Evolutionary conservation across 2,797 vertebrate genomes (phyloP).

Genomic region (Falco cherrug): DNA sequence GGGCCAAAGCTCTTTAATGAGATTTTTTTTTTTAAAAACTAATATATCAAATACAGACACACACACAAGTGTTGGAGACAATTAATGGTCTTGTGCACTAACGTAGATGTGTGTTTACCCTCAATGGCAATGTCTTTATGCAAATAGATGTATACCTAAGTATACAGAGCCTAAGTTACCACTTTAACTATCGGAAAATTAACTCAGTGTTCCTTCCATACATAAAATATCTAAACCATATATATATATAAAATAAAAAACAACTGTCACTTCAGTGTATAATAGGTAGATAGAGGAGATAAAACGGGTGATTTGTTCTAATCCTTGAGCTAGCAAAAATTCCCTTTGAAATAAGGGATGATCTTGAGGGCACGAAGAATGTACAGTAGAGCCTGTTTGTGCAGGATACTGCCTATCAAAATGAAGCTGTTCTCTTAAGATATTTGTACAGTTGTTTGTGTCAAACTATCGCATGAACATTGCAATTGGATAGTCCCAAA

Average conservation of each 20-base stretch:
- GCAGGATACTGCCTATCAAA: not conserved
- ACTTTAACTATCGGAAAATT: not conserved
- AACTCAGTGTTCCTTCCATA: not conserved
- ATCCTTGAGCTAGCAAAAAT: not conserved
- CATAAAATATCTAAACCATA: not conserved
- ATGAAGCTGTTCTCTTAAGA: not conserved
- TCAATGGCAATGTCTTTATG: constrained; percentile 28
- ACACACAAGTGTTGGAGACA: constrained; percentile 27
- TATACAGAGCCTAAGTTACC: not conserved
- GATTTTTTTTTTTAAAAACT: not conserved
- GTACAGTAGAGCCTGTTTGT: not conserved
- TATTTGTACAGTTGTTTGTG: not conserved
- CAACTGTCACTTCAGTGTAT: not conserved
- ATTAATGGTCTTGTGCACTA: constrained; percentile 53
- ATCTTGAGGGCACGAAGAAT: not conserved
- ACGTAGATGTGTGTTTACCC: not conserved
- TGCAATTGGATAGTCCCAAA: constrained; percentile 19
- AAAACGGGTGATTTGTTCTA: not conserved
- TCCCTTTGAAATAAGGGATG: not conserved
- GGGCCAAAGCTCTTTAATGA: constrained; percentile 56
- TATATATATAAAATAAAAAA: not conserved
- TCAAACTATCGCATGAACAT: not conserved
- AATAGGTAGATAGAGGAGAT: not conserved
- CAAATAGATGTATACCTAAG: not conserved
- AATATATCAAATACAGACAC: not conserved